Percentiles rank a stretch among this genome's conserved stretches.
These are phyloP conservation scores for Girardinus metallicus DNA, from an alignment of 2,797 vertebrate genomes.

Conservation along the genomic window DNA sequence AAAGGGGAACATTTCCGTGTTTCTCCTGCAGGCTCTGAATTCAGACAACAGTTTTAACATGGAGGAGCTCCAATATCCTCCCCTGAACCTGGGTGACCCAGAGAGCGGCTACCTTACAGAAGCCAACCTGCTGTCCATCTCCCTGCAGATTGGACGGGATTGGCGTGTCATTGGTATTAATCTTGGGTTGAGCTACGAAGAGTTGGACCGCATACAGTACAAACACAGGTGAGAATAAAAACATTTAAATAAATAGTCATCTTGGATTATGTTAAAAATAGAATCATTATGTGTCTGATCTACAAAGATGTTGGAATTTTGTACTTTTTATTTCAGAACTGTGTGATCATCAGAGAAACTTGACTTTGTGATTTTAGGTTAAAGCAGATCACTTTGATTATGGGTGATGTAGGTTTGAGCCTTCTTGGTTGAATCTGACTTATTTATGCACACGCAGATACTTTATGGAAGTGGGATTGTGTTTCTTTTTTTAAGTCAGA, in stretches of 20 bases:
- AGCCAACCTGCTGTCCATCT: constrained; percentile 91
- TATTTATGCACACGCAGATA: background rate
- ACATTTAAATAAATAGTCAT: background rate
- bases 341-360: background rate
- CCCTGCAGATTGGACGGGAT: constrained; percentile 88
- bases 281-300: background rate
- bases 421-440: background rate
- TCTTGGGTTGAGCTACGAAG: constrained; percentile 87
- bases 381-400: background rate
- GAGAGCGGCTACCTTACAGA: constrained; percentile 96
- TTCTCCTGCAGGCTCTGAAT: constrained; percentile 50
- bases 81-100: constrained; percentile 91
- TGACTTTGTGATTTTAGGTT: background rate
- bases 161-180: constrained; percentile 90
- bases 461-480: background rate
- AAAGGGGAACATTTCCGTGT: background rate
- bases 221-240: constrained; percentile 83
- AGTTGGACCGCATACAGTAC: constrained; percentile 87
- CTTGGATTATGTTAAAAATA: background rate
- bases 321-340: background rate
- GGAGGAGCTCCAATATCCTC: constrained; percentile 77
- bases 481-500: background rate
- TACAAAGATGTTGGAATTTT: too few relatives aligned
- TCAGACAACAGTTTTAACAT: constrained; percentile 59
- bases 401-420: background rate